Evolutionary conservation across 1,140 invertebrate genomes (phyloP), one percentile per base, ranked within the genome.

Genomic region (Anoplophora glabripennis): DNA sequence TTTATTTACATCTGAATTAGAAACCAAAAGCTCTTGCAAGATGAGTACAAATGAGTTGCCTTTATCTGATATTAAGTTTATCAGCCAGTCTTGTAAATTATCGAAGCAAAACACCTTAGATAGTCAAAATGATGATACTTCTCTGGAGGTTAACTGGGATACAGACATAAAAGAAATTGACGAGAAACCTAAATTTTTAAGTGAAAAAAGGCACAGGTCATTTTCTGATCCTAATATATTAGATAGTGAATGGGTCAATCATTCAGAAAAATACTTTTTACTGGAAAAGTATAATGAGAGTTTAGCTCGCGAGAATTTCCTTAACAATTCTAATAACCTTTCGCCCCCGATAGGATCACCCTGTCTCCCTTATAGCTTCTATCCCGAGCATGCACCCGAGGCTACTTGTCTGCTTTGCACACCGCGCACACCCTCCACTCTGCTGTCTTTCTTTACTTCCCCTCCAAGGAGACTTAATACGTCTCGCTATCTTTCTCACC

Each of bases 1-100:
- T 7, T 49, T 73, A 18, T 74, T 75, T 53, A 72, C 68, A 7
- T 71, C 68, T 0, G 64, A 69, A 17, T 57, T 68, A 53, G 59
- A 63, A 28, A 54, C 17, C 15, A 48, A 73, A 47, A 75, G 77
- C 63, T 81, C 80, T 1, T 78, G 79, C n/a, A 63, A 58, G 55
- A 69, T 67, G 60, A 72, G 67, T 11, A 84, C 82, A 45, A 84
- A 84, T 73, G 83, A 84, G 72, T 69, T 84, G 62, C 82, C 82
- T 35, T 71, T 84, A 55, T 83, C 81, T 47, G 80, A 81, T 62
- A 79, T 83, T 57, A 75, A 72, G 65, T 78, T 79, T 67, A 37
- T 36, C 14, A 63, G 42, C 54, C 44, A 35, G 9, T 57, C 51
- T 7, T 47, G 57, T 47, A 72, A 67, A 53, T 12, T 67, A 8